phyloP scores from a whole-genome alignment of 1,140 invertebrate genomes.

The Plodia interpunctella region DNA sequence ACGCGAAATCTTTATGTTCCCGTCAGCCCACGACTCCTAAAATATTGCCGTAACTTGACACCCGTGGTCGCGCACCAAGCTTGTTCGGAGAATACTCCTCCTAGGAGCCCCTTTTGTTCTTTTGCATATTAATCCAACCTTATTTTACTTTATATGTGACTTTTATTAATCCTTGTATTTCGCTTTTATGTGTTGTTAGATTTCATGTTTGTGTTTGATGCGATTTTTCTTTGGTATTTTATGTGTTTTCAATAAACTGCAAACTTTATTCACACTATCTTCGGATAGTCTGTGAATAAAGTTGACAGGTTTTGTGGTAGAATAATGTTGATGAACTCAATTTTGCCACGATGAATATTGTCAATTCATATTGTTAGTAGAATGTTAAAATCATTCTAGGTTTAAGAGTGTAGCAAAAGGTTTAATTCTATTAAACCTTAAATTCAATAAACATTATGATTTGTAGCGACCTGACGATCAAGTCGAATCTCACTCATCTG shows the following conservation, averaged over 20 bases:
- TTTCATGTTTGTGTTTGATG: not conserved
- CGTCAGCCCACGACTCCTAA: not conserved
- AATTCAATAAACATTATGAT: too few relatives aligned
- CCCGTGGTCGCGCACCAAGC: conserved; percentile 3
- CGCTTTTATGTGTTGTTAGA: not conserved
- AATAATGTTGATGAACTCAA: too few relatives aligned
- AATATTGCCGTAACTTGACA: not conserved
- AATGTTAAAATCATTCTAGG: too few relatives aligned
- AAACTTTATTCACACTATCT: too few relatives aligned
- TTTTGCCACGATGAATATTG: too few relatives aligned
- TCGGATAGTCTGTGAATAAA: too few relatives aligned
- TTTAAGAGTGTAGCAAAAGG: too few relatives aligned
- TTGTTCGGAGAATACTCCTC: not conserved
- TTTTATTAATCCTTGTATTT: not conserved
- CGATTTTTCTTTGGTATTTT: not conserved
- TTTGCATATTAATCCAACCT: conserved; percentile 1
- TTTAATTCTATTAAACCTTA: too few relatives aligned
- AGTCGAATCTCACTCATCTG: too few relatives aligned
- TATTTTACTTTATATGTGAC: not conserved
- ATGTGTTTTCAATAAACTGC: not conserved
- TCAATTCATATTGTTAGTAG: too few relatives aligned
- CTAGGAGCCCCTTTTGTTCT: not conserved
- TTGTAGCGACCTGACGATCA: too few relatives aligned
- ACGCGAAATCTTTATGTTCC: not conserved
- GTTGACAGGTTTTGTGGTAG: too few relatives aligned